Evolutionary conservation across 1,140 invertebrate species (phyloP), one percentile per base, ranked within the genome.

Genomic region (Drosophila obscura): DNA sequence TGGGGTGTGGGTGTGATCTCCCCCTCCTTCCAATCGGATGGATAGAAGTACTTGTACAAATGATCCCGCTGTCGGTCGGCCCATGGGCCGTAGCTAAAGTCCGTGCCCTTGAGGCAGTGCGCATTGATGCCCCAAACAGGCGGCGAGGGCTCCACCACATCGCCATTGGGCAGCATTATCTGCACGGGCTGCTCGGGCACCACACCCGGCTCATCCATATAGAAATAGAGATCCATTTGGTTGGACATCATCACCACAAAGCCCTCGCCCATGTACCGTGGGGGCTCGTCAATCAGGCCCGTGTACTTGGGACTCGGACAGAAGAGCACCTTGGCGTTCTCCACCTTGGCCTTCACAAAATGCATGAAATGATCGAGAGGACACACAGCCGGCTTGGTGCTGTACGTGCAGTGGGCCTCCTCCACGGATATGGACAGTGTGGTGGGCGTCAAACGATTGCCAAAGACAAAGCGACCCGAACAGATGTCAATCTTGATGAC

Each of bases 21-120:
- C 65, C 96, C 92, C 49, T 95, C 94, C 80, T 96, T 95, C 92
- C 96, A 97, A 92, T 97, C 96, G 64, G 96, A 96, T 4, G 98
- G 98, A 91, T 97, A 99, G 92, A 99, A 99, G 91, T 99, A 99
- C 93, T 96, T 98, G 92, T 97, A 99, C 15, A 99, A 92, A 92
- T 98, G 95, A 92, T 99, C 98, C 63, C 98, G 94, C 92, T 99
- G 98, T 45, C 98, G 94, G 92, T 99, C 98, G 5, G 98, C 98
- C 98, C 98, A 99, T 4, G 99, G 98, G 2, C 98, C 98, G 88
- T 99, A 99, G 92, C 97, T 98, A 79, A 99, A 98, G 91, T 99
- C 97, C 0, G 98, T 99, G 22, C 94, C 98, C 93, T 99, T 98
- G 2, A 98, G 97, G 93, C 98, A 99, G 92, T 98, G 98, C 16